Conservation (phyloP, 2,888 invertebrate species). For the Dendrolimus houi region DNA sequence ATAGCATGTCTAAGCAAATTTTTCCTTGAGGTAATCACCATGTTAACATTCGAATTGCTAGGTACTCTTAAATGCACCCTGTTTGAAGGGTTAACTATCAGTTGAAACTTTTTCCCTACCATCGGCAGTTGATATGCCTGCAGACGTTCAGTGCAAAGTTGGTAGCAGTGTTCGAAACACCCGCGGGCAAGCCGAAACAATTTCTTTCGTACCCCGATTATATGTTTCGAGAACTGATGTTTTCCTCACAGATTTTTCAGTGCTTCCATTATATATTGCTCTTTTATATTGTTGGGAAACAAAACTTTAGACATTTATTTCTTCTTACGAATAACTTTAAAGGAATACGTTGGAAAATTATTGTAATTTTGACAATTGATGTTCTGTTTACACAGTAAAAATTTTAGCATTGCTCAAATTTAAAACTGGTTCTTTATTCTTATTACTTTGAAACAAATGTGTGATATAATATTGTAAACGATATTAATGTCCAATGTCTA, state of each 20-base stretch:
- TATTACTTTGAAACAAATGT: too few species aligned
- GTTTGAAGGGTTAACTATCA: constrained; percentile 16
- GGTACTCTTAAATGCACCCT: constrained; percentile 1
- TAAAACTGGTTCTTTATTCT: too few species aligned
- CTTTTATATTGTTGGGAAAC: constrained; percentile 31
- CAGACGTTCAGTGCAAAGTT: constrained; percentile 19
- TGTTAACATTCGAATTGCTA: constrained; percentile 14
- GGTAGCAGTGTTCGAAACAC: constrained; percentile 21
- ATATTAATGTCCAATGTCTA: too few species aligned
- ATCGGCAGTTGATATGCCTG: constrained; percentile 26
- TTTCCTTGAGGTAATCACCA: too few species aligned
- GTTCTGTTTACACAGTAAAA: not conserved
- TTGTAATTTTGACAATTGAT: not conserved
- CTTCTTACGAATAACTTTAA: not conserved
- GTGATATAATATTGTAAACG: too few species aligned
- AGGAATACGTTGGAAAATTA: not conserved
- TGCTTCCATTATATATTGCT: constrained; percentile 37
- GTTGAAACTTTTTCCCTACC: constrained; percentile 44
- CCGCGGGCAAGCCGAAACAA: constrained; percentile 28
- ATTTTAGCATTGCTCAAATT: too few species aligned
- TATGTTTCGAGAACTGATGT: constrained; percentile 34
- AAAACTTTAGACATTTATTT: constrained; percentile 11
- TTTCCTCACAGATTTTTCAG: constrained; percentile 38
- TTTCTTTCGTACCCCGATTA: constrained; percentile 37
- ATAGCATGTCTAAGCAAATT: too few species aligned